Base-by-base conservation (phyloP, 2,888 invertebrate genomes). In the Nymphalis polychloros region DNA sequence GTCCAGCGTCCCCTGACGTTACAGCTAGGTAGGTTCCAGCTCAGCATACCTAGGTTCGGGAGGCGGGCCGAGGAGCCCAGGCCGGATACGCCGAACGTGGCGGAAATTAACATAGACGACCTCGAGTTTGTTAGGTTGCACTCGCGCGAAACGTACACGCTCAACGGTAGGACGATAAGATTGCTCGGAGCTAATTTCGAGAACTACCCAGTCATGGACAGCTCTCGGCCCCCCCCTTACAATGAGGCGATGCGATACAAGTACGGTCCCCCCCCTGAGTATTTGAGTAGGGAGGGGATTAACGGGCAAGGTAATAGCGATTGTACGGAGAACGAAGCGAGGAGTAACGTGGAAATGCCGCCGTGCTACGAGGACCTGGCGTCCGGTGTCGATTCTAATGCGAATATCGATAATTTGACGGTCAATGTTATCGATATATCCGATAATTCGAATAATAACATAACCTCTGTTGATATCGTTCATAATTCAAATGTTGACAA, bases 221-320 rank as follows among this genome's bases (percentile, higher is more conserved):
- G 72, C 68, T 0, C 70, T 7, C 64, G 86, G 1, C 92, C 92
- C 0, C 93, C 93, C 0, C 88, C 92, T 0, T 92, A 92, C 61
- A 87, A 83, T 0, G 92, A 92, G 59, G 88, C 89, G 0, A 84
- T 90, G 78, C 75, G 92, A 0, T 86, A 87, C 66, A 92, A 92
- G 4, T 86, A 84, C 53, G 93, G 93, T 0, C 93, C 93, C 0
- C 93, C 93, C 0, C 93, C 93, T 0, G 86, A 88, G 5, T 89
- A 90, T 68, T 57, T 88, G 0, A 86, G 88, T 31, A 73, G 89
- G 0, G 90, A 89, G 17, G 81, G 79, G 0, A 68, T 90, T 0
- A 81, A 87, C 41, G 41, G 13, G 4, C 41, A 13, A 13, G 41
- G 41, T 41, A 72, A 73, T 17, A 68, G 69, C 35, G 70, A 69